Base-by-base conservation (phyloP, 2,113 vertebrate genomes). In the Bubo blakistoni region DNA sequence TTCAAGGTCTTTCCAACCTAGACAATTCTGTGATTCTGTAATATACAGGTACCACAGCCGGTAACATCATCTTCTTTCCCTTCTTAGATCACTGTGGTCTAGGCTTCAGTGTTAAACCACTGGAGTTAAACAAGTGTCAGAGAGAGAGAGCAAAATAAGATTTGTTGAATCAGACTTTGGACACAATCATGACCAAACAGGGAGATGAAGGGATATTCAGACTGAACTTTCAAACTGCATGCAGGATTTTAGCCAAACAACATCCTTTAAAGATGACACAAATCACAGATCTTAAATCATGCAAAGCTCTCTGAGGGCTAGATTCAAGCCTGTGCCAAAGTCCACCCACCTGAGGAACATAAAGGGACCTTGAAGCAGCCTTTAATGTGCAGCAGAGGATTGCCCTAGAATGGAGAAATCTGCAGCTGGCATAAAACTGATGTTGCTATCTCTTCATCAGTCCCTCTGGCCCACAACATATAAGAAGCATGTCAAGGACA, bases 381-480 rank as follows among this genome's bases (percentile, higher is more conserved):
- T 92, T 90, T 92, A 96, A 90, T 76, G 73, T 72, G 61, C 61
- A 55, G 73, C 84, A 92, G 71, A 89, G 91, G 73, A 74, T 72
- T 96, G 70, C 55, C 36, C 44, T 54, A 65, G 91, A 73, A 85
- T 95, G 73, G 84, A 82, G 67, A 96, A 96, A 90, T 76, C 84
- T 79, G 61, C 73, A 76, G 65, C 78, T 91, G 78, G 78, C 40
- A 72, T 85, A 92, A 97, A 92, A 95, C 73, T 89, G 89, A 72
- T 87, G 87, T 78, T 84, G 61, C 74, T 92, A 82, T 91, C 81
- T 96, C 82, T 88, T 92, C 81, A 88, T 93, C 94, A 93, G 93
- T 94, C 93, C 81, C 93, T 69, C 78, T 29, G 87, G 88, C 70
- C 89, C 74, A 70, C 61, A 89, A 27, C 78, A 81, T 87, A 26